Evolutionary conservation across 2,113 vertebrate species (phyloP), one percentile per base, ranked within the genome.

Genomic region (Oryzias woworae): DNA sequence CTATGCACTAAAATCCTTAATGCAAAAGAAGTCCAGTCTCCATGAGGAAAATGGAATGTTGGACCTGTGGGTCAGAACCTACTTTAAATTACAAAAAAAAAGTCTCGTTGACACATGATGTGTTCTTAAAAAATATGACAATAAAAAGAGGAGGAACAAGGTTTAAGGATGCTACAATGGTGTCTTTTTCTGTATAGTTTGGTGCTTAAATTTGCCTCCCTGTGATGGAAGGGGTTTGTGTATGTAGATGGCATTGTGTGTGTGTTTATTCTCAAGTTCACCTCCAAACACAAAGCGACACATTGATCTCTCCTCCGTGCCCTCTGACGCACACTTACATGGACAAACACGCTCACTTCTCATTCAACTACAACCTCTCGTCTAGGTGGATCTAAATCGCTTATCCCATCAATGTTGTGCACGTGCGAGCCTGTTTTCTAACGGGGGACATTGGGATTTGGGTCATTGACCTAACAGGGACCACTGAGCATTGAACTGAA

Each of bases 271-370:
- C 75, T 53, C 66, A 81, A 79, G 55, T 78, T 89, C 72, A 78
- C 83, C 88, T 88, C 72, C 68, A 85, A 58, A 85, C 76, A 84
- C 75, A 85, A 86, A 86, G 66, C 71, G 55, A 43, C 58, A 42
- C 79, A 86, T 84, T 79, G 86, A 87, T 87, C 69, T 70, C 43
- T 63, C 46, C 55, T 23, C 62, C 41, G 59, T 53, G 41, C 36
- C 55, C 48, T 43, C 44, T 47, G 36, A 20, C 20, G 31, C 45
- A 8, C 63, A 45, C 63, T 14, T 53, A 46, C 58, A 67, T 52
- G 24, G 70, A 56, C 51, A 69, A 43, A 62, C 4, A 31, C 14
- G 41, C 53, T 46, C 68, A 53, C 24, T 45, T 23, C 62, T 80
- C 75, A 70, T 69, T 62, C 61, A 69, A 79, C 58, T 47, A 69